A percentile compares a stretch with the other conserved stretches of the same genome.
These are phyloP conservation scores for Geophilus truncorum DNA, from an alignment of 2,888 invertebrate genomes.

Conservation along the genomic window DNA sequence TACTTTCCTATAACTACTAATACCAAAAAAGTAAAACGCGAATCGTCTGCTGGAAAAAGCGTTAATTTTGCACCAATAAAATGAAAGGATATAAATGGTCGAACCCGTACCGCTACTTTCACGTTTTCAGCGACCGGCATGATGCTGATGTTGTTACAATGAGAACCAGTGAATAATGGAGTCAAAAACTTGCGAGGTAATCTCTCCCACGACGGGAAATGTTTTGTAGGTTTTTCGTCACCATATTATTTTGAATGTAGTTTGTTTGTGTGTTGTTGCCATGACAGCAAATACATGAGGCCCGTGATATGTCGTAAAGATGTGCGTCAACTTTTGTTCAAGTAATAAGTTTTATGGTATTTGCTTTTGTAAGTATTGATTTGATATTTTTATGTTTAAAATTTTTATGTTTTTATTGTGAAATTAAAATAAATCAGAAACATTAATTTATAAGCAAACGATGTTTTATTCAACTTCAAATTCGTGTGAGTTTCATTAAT, in stretches of 20 bases:
- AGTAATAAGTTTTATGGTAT: neutral
- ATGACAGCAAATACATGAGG: neutral
- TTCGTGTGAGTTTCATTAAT: no score
- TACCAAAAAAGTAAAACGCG: neutral
- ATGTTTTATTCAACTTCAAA: no score
- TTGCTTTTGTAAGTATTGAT: neutral
- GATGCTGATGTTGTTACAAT: neutral
- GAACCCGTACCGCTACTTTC: conserved; percentile 55
- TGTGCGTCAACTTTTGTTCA: neutral
- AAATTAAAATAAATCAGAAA: no score
- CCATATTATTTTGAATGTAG: neutral
- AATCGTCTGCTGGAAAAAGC: conserved; percentile 17
- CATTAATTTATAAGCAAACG: no score
- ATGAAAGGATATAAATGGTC: conserved; percentile 52
- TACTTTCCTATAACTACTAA: neutral
- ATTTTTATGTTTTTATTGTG: no score
- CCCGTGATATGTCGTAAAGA: neutral
- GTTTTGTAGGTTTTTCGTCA: neutral
- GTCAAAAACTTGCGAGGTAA: neutral
- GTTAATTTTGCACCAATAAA: neutral
- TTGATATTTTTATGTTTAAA: neutral
- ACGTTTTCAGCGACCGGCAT: conserved; percentile 49
- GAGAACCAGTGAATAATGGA: neutral
- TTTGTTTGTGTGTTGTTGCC: conserved; percentile 1
- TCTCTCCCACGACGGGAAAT: neutral